phyloP scores from a whole-genome alignment of 2,888 invertebrate species.

The Andrena haemorrhoa region DNA sequence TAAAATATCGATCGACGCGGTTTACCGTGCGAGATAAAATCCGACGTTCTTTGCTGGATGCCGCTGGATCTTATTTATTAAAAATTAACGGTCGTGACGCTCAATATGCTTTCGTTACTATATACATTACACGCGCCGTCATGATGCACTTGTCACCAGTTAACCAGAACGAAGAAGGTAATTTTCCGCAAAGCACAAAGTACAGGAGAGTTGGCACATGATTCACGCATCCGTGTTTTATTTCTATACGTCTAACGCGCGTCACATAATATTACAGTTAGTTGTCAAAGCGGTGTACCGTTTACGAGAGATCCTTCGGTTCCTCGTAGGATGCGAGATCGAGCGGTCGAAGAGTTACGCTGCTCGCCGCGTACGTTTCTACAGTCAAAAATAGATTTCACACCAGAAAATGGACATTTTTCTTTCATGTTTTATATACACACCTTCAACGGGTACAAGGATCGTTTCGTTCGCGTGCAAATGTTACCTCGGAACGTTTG shows the following conservation, averaged over 20 bases:
- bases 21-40: no score
- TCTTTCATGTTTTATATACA: constrained; percentile 11
- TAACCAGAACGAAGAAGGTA: background rate
- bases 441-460: background rate
- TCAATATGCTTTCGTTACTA: no score
- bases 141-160: no score
- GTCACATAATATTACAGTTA: constrained; percentile 42
- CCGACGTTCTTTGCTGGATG: no score
- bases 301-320: constrained; percentile 31
- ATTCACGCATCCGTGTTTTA: constrained; percentile 49
- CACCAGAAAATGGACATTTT: constrained; percentile 26
- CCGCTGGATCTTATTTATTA: no score
- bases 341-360: background rate
- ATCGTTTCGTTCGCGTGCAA: background rate
- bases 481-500: background rate
- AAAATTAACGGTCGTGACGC: no score
- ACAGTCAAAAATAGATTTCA: constrained; percentile 60
- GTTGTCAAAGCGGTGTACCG: constrained; percentile 42
- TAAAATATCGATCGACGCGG: no score
- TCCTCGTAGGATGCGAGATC: constrained; percentile 25
- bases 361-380: background rate
- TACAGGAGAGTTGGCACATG: background rate
- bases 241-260: constrained; percentile 49
- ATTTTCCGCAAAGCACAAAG: no score
- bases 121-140: no score